Percentiles rank a stretch among this genome's conserved stretches.
phyloP scores from a whole-genome alignment of 2,113 vertebrate genomes.

The Antennarius striatus region DNA sequence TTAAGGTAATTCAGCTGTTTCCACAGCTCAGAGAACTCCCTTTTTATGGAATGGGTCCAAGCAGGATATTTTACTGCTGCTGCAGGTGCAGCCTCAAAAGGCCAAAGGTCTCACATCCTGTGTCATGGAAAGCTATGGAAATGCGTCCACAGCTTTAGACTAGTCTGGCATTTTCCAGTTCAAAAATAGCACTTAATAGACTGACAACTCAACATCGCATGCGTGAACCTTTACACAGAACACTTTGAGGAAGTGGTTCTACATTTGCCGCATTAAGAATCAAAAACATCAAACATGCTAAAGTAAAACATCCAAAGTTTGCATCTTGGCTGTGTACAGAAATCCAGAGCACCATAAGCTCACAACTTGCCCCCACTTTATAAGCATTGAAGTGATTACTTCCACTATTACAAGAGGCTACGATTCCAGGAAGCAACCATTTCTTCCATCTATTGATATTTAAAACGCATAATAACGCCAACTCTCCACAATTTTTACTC shows the following conservation, averaged over 20 bases:
- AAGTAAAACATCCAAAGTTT: not conserved
- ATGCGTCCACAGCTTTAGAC: conserved; percentile 11
- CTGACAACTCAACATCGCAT: not conserved
- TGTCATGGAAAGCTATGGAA: conserved; percentile 23
- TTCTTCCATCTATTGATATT: conserved; percentile 5
- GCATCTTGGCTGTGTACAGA: not conserved
- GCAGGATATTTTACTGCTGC: conserved; percentile 16
- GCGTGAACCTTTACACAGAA: conserved; percentile 3
- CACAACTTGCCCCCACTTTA: too few relatives aligned
- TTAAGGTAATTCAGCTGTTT: too few relatives aligned
- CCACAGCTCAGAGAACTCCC: too few relatives aligned
- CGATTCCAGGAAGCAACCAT: too few relatives aligned
- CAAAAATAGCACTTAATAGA: conserved; percentile 29
- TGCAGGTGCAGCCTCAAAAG: conserved; percentile 48
- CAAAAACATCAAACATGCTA: not conserved
- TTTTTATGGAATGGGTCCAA: not conserved
- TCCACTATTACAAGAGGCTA: too few relatives aligned
- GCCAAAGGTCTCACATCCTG: conserved; percentile 49
- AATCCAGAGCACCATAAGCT: not conserved
- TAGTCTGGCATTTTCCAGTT: conserved; percentile 19
- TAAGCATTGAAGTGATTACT: too few relatives aligned
- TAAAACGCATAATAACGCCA: conserved; percentile 34
- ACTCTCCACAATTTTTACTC: conserved; percentile 11
- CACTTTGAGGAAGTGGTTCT: conserved; percentile 5
- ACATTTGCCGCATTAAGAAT: not conserved